Evolutionary conservation across 1,140 invertebrate species (phyloP), one percentile per base, ranked within the genome.

Genomic region (Coenobita brevimanus): DNA sequence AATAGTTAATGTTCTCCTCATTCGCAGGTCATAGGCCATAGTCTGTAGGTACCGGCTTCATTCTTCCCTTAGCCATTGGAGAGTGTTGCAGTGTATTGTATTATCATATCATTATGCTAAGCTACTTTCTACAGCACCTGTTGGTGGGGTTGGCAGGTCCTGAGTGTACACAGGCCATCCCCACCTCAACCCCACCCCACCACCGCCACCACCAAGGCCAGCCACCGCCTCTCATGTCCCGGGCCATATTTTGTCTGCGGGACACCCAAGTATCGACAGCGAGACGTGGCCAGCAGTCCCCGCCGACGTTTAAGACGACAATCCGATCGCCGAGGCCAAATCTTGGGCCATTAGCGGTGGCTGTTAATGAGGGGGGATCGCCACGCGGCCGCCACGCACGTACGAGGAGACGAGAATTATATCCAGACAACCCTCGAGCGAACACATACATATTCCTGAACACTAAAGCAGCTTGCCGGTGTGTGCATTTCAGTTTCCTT

Each of bases 331-430:
- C 21, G 62, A 41, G 84, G 38, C 36, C 10, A 38, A 41, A 73
- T 81, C 38, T 36, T 15, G 69, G n/a, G 62, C 78, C 84, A 43
- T 80, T 87, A 87, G 69, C n/a, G 84, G 78, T n/a, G 57, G 64
- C 62, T 87, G 84, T 87, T 87, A 87, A 87, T 80, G 84, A 87
- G 76, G 21, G 64, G 21, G 46, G 17, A n/a, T 3, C 36, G 43
- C 64, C 80, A 24, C 36, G 33, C 8, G 27, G 33, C 24, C 64
- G 33, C 30, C 15, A 60, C 50, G 54, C 36, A 67, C 41, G 41
- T 67, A 64, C 10, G n/a, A 27, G 13, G 3, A 8, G 73, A 24
- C 15, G 73, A 15, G 38, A 41, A 10, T 30, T 64, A 21, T 64
- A 8, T 13, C 62, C 62, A 4, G 21, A 57, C 50, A n/a, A n/a